These are phyloP conservation scores for Myzus persicae DNA, from an alignment of 1,140 invertebrate genomes.

Conservation along the genomic window DNA sequence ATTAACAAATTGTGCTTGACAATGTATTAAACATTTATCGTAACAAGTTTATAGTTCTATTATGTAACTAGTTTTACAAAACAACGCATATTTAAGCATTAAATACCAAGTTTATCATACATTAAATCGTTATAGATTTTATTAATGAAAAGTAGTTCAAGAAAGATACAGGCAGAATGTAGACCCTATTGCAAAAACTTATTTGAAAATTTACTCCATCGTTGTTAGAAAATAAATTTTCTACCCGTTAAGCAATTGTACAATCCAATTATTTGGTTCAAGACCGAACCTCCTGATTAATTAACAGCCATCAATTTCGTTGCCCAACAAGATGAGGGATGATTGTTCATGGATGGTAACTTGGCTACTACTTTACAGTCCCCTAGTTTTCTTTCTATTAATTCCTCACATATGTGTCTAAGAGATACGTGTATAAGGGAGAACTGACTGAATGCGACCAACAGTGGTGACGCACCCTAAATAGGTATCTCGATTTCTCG, in stretches of 20 bases:
- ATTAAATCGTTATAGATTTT: neutral
- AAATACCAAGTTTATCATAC: neutral
- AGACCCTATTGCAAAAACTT: neutral
- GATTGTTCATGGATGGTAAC: neutral
- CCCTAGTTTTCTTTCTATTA: neutral
- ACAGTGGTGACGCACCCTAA: neutral
- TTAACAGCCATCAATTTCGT: constrained; percentile 27
- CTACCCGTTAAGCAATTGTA: neutral
- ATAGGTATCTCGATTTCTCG: neutral
- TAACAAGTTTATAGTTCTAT: neutral
- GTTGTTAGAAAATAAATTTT: neutral
- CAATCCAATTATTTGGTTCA: constrained; percentile 58
- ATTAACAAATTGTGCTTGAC: neutral
- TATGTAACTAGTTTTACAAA: neutral
- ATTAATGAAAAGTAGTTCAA: neutral
- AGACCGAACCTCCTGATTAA: constrained; percentile 42
- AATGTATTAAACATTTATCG: neutral
- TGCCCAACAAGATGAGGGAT: neutral
- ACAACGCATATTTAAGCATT: neutral
- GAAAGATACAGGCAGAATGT: neutral
- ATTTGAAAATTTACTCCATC: neutral
- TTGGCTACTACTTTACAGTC: neutral
- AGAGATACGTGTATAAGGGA: neutral
- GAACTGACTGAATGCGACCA: neutral
- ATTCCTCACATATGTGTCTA: neutral